A percentile compares a stretch with the other conserved stretches of the same genome.
Conservation (phyloP, 2,113 vertebrate species). For the Bolborhynchus lineola region DNA sequence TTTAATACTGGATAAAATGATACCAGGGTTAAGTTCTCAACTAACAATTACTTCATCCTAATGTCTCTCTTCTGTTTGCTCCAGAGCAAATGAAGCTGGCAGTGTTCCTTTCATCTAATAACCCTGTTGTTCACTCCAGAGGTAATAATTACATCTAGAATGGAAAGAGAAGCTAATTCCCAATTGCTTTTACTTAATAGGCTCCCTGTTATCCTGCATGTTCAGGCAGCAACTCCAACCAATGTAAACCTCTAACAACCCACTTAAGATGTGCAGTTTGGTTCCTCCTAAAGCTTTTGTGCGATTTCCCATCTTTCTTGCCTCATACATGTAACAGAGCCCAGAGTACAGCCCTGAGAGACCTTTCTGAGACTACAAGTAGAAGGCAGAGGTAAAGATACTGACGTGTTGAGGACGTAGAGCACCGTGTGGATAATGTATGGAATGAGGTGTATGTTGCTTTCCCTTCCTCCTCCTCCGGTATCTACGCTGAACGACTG, state of each 20-base stretch:
- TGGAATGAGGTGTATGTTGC: slow-evolving; percentile 98
- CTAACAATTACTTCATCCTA: background rate
- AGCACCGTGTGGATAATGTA: slow-evolving; percentile 99
- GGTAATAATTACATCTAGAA: slow-evolving; percentile 35
- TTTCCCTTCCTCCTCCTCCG: slow-evolving; percentile 93
- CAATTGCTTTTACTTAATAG: background rate
- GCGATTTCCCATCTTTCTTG: background rate
- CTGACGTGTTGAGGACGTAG: slow-evolving; percentile 98
- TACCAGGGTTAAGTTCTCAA: background rate
- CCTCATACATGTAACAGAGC: background rate
- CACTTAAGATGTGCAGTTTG: background rate
- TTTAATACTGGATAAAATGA: background rate
- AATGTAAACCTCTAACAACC: background rate
- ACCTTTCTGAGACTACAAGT: too few relatives aligned
- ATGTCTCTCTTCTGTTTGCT: background rate
- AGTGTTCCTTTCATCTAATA: slow-evolving; percentile 17
- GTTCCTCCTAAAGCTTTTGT: background rate
- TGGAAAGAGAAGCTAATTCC: slow-evolving; percentile 1
- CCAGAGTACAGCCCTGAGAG: background rate
- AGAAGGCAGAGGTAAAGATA: background rate
- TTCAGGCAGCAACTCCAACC: background rate
- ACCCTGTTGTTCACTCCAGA: slow-evolving; percentile 5
- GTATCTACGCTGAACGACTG: slow-evolving; percentile 97
- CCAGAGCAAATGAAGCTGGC: slow-evolving; percentile 25
- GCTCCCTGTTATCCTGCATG: background rate